Base-by-base conservation (phyloP, 2,113 vertebrate genomes). In the Leuciscus idus region DNA sequence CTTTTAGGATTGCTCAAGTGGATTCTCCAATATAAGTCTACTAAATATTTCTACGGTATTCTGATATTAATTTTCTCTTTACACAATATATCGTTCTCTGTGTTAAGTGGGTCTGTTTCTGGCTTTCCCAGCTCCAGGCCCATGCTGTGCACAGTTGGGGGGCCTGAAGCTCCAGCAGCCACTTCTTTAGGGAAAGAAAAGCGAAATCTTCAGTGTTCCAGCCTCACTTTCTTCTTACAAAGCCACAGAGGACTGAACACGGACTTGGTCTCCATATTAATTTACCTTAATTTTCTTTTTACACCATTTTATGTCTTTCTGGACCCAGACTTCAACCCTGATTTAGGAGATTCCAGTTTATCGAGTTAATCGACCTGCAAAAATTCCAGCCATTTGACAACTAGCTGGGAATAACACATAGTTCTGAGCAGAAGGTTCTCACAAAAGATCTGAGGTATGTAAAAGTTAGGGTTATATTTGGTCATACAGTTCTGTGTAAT, bases 121-220 rank as follows among this genome's bases (percentile, higher is more conserved):
- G 30, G n/a, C 39, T 64, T 82, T 76, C 55, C n/a, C 83, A 84
- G 73, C 74, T 85, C 74, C 28, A 66, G 59, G 43, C 43, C 26
- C 74, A 77, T n/a, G 84, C 84, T 85, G 84, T 85, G 84, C 84
- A 77, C 84, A 77, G 84, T 50, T 68, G 72, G 74, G 74, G 84
- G 84, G 74, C 84, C 57, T 33, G 30, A 74, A 76, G 59, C 61
- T 55, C 84, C 73, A 64, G 61, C 70, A 30, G 55, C 52, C 72
- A 33, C 70, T 59, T 62, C 52, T 78, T 85, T 52, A 55, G 30
- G 46, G 8, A 62, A 62, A 85, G 59, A 78, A 85, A 85, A 85
- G 61, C 46, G 0, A 66, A 77, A 78, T 85, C 84, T 70, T 75
- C 36, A 48, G 70, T 43, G 36, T 50, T 66, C 39, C 73, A 66